Percentiles rank a stretch among this genome's conserved stretches.
Evolutionary conservation across 2,797 vertebrate species (phyloP).

Genomic region (Pogonophryne albipinna): DNA sequence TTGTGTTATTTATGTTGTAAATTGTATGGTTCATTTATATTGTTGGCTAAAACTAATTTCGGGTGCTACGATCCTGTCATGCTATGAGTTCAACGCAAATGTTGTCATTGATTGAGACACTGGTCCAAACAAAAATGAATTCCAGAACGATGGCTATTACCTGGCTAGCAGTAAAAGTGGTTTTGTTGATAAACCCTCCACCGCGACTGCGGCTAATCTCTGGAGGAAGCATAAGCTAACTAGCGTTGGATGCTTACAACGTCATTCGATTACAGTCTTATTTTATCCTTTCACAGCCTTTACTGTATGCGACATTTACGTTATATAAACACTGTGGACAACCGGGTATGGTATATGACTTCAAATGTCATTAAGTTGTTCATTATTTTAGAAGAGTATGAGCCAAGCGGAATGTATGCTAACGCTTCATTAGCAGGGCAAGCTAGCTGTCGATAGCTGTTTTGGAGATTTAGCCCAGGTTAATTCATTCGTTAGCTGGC

Average conservation of each 20-base stretch:
- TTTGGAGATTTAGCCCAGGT: constrained; percentile 45
- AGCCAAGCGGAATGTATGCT: constrained; percentile 42
- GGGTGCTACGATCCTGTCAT: neutral
- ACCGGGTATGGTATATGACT: neutral
- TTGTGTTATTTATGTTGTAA: constrained; percentile 23
- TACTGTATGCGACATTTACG: neutral
- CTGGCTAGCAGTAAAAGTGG: constrained; percentile 58
- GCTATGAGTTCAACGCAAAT: neutral
- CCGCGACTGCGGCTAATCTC: constrained; percentile 55
- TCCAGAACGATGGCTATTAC: constrained; percentile 38
- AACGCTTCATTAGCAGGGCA: constrained; percentile 62
- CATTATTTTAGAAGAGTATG: neutral
- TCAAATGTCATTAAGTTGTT: neutral
- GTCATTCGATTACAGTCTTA: constrained; percentile 32
- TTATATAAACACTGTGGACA: neutral
- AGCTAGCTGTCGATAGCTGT: constrained; percentile 61
- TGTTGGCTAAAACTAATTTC: neutral
- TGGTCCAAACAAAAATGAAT: constrained; percentile 8
- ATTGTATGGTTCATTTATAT: neutral
- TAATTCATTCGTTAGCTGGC: constrained; percentile 64
- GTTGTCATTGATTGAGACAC: constrained; percentile 31
- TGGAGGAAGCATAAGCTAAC: constrained; percentile 52
- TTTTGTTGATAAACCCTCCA: constrained; percentile 70
- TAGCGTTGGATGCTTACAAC: constrained; percentile 25
- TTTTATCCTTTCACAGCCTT: neutral